Conservation (phyloP, 92 coral and sea anemone genomes). For the Siderastrea siderea region DNA sequence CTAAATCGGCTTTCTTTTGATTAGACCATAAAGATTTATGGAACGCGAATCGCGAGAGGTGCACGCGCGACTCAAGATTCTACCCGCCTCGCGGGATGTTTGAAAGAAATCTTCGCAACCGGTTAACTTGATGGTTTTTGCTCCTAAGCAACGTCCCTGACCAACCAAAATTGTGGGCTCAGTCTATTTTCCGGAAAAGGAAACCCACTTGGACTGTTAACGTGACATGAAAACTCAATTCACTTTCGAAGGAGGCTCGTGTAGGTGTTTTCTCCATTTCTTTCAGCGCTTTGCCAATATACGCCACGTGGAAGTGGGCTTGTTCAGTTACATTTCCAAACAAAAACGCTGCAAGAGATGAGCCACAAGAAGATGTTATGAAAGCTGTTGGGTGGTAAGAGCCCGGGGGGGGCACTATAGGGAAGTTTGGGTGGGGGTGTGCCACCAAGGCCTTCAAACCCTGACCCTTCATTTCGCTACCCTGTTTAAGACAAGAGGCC, state of each 20-base stretch:
- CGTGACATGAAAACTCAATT: background rate
- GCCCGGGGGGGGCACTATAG: too few species aligned
- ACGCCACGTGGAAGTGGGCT: background rate
- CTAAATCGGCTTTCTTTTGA: background rate
- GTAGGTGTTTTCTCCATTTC: background rate
- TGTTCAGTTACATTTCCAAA: constrained; percentile 81
- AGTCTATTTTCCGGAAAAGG: too few species aligned
- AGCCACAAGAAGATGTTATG: background rate
- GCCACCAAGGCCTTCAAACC: too few species aligned
- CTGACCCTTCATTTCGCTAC: too few species aligned
- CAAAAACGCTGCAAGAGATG: constrained; percentile 76
- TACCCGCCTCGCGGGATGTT: background rate
- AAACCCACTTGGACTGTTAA: background rate
- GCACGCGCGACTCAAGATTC: background rate
- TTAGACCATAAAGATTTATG: background rate
- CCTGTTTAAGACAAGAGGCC: too few species aligned
- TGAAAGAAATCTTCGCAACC: background rate
- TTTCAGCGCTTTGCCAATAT: background rate
- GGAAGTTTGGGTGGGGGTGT: too few species aligned
- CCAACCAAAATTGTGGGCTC: background rate
- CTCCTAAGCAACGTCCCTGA: background rate
- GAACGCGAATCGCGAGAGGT: background rate
- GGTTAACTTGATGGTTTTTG: background rate
- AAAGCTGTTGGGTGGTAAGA: background rate
- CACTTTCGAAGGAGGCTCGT: background rate